These are phyloP conservation scores for Oreochromis niloticus DNA, from an alignment of 2,113 vertebrate genomes.

Conservation along the genomic window DNA sequence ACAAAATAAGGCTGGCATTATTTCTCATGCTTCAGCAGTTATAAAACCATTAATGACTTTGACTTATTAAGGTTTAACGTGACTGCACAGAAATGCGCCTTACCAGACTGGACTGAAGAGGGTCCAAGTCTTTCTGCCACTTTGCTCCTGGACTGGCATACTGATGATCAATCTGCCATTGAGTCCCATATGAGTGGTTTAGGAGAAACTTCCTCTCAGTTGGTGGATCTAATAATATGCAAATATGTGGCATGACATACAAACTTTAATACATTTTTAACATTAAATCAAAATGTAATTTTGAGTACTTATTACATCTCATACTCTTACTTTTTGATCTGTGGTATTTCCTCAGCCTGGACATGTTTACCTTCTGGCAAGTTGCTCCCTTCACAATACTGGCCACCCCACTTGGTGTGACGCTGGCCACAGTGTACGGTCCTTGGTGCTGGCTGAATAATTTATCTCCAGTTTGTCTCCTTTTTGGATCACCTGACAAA, in stretches of 20 bases:
- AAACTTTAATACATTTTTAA: not conserved
- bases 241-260: not conserved
- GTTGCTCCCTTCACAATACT: too few species aligned
- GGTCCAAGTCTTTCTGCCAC: not conserved
- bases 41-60: fast-evolving
- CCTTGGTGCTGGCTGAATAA: too few species aligned
- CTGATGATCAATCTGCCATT: not conserved
- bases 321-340: too few species aligned
- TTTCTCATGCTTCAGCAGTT: not conserved
- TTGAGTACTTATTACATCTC: too few species aligned
- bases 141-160: fast-evolving
- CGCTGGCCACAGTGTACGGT: too few species aligned
- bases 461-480: too few species aligned
- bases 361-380: too few species aligned
- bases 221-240: not conserved
- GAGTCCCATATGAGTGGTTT: not conserved
- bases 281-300: not conserved
- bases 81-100: not conserved
- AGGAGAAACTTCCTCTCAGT: not conserved
- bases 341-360: too few species aligned
- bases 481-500: too few species aligned
- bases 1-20: fast-evolving
- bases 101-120: not conserved
- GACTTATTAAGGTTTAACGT: not conserved
- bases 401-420: too few species aligned